phyloP scores from a whole-genome alignment of 2,888 invertebrate species.

The Hoplodrina blanda region DNA sequence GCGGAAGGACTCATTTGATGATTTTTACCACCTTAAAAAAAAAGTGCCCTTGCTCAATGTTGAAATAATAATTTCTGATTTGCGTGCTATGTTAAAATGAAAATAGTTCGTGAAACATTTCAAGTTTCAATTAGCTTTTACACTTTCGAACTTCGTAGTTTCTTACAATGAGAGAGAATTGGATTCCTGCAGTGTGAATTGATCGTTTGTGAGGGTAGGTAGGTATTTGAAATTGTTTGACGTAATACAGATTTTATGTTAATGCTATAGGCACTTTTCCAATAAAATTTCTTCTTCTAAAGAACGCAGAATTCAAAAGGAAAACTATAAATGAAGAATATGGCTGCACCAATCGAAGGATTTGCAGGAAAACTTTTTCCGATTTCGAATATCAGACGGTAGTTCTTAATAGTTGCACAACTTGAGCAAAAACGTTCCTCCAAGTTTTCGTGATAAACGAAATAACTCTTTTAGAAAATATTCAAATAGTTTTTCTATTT shows the following conservation, averaged over 20 bases:
- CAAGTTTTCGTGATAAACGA: background rate
- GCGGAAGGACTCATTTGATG: too few species aligned
- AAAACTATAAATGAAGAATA: constrained; percentile 13
- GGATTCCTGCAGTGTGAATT: background rate
- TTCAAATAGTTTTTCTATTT: constrained; percentile 32
- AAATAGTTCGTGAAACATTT: constrained; percentile 29
- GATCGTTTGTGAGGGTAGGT: background rate
- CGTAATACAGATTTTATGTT: background rate
- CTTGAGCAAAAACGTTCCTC: constrained; percentile 6
- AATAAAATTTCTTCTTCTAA: too few species aligned
- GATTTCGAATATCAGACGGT: background rate
- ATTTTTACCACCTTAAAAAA: too few species aligned
- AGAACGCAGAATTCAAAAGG: background rate
- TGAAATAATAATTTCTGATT: constrained; percentile 19
- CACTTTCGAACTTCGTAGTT: background rate
- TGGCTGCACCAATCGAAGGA: background rate
- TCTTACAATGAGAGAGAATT: background rate
- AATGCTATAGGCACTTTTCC: background rate
- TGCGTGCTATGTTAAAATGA: constrained; percentile 9
- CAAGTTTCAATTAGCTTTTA: constrained; percentile 23
- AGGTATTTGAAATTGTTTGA: background rate
- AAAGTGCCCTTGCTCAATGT: background rate
- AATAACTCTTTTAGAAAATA: constrained; percentile 15
- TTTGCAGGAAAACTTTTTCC: constrained; percentile 3
- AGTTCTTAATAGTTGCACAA: background rate